Conservation (phyloP, 2,888 invertebrate species). For the Caenorhabditis sp. region DNA sequence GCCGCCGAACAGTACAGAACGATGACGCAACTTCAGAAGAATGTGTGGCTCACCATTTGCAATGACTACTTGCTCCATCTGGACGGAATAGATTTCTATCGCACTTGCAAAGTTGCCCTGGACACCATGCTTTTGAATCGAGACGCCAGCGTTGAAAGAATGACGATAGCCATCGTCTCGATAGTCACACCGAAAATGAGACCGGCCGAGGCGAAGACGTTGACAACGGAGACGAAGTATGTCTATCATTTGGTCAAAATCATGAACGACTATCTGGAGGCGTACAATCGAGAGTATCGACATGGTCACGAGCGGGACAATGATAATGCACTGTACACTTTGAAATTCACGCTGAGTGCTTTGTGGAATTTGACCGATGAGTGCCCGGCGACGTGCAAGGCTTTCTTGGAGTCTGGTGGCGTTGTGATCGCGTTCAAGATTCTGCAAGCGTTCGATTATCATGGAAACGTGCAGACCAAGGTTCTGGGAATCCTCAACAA, state of each 20-base stretch:
- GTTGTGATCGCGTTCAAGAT: constrained; percentile 88
- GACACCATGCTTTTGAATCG: constrained; percentile 86
- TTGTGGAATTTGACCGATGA: constrained; percentile 91
- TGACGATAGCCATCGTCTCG: constrained; percentile 90
- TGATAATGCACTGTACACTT: constrained; percentile 87
- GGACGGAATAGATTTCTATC: constrained; percentile 85
- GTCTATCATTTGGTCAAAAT: constrained; percentile 82
- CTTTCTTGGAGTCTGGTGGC: constrained; percentile 88
- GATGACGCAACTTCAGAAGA: constrained; percentile 76
- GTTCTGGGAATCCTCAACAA: constrained; percentile 89
- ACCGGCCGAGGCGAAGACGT: constrained; percentile 87
- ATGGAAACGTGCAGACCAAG: constrained; percentile 88
- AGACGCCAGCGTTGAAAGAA: constrained; percentile 84
- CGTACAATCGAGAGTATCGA: constrained; percentile 43
- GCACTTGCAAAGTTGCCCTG: constrained; percentile 88
- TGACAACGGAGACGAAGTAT: constrained; percentile 87
- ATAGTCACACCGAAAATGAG: constrained; percentile 88
- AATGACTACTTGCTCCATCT: constrained; percentile 90
- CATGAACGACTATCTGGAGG: constrained; percentile 66
- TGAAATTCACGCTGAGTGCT: constrained; percentile 89
- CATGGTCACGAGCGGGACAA: constrained; percentile 60
- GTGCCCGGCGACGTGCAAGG: constrained; percentile 88
- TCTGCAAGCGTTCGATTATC: constrained; percentile 86
- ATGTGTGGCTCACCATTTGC: constrained; percentile 87
- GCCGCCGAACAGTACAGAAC: constrained; percentile 71